Conservation (phyloP, 2,797 vertebrate genomes). For the Siniperca undulata region DNA sequence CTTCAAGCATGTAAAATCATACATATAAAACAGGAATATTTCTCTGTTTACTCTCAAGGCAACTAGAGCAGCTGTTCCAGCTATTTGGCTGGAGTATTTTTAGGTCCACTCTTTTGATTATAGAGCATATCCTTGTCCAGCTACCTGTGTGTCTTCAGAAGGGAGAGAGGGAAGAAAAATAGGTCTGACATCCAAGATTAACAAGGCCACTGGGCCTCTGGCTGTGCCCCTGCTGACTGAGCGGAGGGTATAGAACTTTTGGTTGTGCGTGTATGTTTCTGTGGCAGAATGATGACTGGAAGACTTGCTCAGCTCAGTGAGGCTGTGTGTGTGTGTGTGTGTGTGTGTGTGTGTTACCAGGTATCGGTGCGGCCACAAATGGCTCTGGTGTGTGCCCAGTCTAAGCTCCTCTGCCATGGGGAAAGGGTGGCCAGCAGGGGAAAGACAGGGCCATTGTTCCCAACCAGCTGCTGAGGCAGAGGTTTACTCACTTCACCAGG, state of each 20-base stretch:
- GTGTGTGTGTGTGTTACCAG: slow-evolving; percentile 30
- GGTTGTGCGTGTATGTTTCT: slow-evolving; percentile 47
- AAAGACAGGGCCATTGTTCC: slow-evolving; percentile 71
- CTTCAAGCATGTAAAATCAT: slow-evolving; percentile 47
- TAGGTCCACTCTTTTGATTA: slow-evolving; percentile 63
- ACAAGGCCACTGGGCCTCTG: slow-evolving; percentile 69
- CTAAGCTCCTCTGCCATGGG: slow-evolving; percentile 18
- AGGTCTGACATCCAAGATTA: slow-evolving; percentile 72
- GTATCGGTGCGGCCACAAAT: slow-evolving; percentile 41
- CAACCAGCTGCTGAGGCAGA: slow-evolving; percentile 59
- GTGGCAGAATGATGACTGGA: slow-evolving; percentile 56
- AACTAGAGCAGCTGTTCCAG: slow-evolving; percentile 52
- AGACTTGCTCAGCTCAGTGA: slow-evolving; percentile 48
- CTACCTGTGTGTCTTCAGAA: slow-evolving; percentile 75
- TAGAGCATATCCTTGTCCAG: slow-evolving; percentile 53
- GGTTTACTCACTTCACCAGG: slow-evolving; percentile 33
- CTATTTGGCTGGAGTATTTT: slow-evolving; percentile 66
- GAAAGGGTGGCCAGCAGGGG: slow-evolving; percentile 16
- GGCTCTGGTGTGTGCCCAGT: slow-evolving; percentile 28
- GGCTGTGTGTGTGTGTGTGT: slow-evolving; percentile 37
- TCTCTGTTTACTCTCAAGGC: slow-evolving; percentile 55
- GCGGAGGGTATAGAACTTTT: slow-evolving; percentile 32
- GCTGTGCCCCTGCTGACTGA: slow-evolving; percentile 70
- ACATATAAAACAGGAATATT: slow-evolving; percentile 46
- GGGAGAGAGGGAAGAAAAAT: slow-evolving; percentile 62